A percentile compares a stretch with the other conserved stretches of the same genome.
phyloP scores from a whole-genome alignment of 2,113 vertebrate species.

The Anolis carolinensis region DNA sequence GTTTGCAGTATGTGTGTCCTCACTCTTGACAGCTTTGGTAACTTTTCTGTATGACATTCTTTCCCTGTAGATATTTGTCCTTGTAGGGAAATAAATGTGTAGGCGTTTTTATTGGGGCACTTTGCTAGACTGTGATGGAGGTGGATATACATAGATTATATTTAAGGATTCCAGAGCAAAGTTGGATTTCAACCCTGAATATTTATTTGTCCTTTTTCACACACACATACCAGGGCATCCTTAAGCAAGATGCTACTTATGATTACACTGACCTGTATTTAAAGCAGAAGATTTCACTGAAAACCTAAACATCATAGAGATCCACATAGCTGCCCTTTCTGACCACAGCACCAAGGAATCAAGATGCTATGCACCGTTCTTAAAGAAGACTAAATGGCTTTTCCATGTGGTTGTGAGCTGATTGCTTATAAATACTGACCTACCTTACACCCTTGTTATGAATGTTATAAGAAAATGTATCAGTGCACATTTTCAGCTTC shows the following conservation, averaged over 20 bases:
- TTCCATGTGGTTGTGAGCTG: not conserved
- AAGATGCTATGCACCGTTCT: not conserved
- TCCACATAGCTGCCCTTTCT: not conserved
- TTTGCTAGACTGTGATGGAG: not conserved
- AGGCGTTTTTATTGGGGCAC: not conserved
- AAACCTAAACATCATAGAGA: not conserved
- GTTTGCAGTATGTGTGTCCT: not conserved
- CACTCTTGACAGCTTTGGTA: constrained; percentile 25
- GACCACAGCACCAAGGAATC: not conserved
- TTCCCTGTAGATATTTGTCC: not conserved
- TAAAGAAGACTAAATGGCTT: not conserved
- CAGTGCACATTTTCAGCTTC: not conserved
- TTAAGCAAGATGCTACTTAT: not conserved
- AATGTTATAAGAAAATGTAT: no score
- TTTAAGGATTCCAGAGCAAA: constrained; percentile 10
- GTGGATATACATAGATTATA: not conserved
- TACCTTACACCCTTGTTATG: not conserved
- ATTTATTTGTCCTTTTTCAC: not conserved
- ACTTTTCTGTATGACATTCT: constrained; percentile 20
- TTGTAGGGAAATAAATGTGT: not conserved
- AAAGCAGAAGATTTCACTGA: no score
- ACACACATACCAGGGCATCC: not conserved
- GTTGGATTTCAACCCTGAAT: not conserved
- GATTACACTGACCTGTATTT: not conserved
- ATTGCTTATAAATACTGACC: not conserved